Conservation (phyloP, 2,888 invertebrate species). For the Nasonovia ribisnigri region DNA sequence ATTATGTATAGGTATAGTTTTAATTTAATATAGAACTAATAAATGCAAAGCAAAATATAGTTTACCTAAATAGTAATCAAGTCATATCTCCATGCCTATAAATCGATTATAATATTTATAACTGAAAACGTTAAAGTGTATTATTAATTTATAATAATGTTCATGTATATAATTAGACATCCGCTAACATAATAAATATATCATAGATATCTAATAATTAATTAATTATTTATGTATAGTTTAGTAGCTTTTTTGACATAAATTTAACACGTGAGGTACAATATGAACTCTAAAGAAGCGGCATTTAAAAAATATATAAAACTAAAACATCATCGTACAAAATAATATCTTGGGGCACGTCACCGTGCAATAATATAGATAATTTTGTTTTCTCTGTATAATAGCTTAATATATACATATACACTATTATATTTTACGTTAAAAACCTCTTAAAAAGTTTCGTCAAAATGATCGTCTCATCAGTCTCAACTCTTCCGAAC, state of each 20-base stretch:
- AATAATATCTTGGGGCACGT: background rate
- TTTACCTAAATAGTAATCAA: background rate
- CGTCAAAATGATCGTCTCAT: background rate
- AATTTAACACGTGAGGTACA: background rate
- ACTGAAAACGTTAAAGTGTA: background rate
- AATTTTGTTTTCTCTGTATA: background rate
- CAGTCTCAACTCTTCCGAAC: background rate
- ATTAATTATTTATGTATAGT: background rate
- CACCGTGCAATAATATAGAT: background rate
- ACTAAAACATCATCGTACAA: background rate
- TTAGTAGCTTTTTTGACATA: background rate
- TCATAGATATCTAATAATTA: background rate
- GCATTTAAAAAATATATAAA: background rate
- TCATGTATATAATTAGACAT: background rate
- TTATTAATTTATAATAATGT: background rate
- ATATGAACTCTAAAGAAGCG: background rate
- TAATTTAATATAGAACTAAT: no score
- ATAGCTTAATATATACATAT: background rate
- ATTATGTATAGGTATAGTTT: no score
- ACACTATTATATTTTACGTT: background rate
- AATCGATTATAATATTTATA: background rate
- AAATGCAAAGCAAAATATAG: background rate
- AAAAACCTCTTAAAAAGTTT: constrained; percentile 38
- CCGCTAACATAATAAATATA: background rate
- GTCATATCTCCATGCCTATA: background rate